Evolutionary conservation across 2,113 vertebrate species (phyloP).

Genomic region (Scartelaos histophorus): DNA sequence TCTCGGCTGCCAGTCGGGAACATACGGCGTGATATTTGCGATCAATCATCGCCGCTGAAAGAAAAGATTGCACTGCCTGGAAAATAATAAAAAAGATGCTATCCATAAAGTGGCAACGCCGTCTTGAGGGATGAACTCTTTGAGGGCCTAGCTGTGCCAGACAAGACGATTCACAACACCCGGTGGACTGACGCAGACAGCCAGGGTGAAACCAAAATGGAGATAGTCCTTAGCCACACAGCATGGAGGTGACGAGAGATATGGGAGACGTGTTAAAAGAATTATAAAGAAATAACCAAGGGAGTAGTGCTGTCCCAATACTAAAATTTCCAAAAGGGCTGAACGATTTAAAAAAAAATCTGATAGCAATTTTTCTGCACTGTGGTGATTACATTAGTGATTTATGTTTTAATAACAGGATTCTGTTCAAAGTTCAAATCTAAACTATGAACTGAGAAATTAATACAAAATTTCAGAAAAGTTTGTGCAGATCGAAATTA

Average conservation of each 20-base stretch:
- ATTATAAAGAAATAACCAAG: slow-evolving; percentile 2
- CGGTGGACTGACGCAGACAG: slow-evolving; percentile 47
- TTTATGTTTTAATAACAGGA: too few relatives aligned
- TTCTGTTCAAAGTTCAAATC: too few relatives aligned
- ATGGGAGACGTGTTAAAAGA: slow-evolving; percentile 6
- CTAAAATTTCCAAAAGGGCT: too few relatives aligned
- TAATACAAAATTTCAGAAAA: too few relatives aligned
- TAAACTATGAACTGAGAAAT: too few relatives aligned
- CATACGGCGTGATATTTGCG: slow-evolving; percentile 63
- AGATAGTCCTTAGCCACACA: slow-evolving; percentile 34
- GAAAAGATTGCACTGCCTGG: slow-evolving; percentile 55
- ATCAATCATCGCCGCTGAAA: slow-evolving; percentile 59
- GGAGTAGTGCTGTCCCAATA: neutral
- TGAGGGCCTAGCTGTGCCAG: slow-evolving; percentile 43
- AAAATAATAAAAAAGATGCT: slow-evolving; percentile 66
- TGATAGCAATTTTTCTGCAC: too few relatives aligned
- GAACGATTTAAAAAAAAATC: too few relatives aligned
- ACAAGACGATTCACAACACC: slow-evolving; percentile 48
- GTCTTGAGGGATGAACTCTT: slow-evolving; percentile 63
- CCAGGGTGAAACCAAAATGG: slow-evolving; percentile 42
- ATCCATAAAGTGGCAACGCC: slow-evolving; percentile 53
- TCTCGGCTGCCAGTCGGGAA: slow-evolving; percentile 49
- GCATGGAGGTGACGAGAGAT: slow-evolving; percentile 8
- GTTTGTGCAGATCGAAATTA: too few relatives aligned
- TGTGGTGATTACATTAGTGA: too few relatives aligned